Percentiles rank a stretch among this genome's conserved stretches.
Evolutionary conservation across 2,113 vertebrate species (phyloP).

Genomic region (Chlamydotis undulata): DNA sequence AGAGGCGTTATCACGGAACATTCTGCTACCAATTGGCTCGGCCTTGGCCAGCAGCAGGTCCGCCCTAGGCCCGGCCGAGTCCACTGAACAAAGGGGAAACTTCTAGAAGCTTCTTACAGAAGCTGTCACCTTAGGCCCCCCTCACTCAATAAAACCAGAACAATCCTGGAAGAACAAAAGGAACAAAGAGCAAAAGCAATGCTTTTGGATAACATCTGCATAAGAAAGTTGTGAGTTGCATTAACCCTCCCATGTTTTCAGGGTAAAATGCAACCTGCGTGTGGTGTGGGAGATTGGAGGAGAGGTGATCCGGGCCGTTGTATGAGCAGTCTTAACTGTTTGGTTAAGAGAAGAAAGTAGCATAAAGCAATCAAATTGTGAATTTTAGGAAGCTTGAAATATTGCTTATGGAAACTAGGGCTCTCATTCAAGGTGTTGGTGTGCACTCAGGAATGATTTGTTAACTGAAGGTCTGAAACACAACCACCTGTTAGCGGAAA

Average conservation of each 20-base stretch:
- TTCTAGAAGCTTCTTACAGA: too few species aligned
- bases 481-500: neutral
- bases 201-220: neutral
- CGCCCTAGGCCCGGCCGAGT: too few species aligned
- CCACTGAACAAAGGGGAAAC: too few species aligned
- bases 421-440: neutral
- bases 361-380: neutral
- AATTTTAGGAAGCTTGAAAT: neutral
- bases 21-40: too few species aligned
- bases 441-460: neutral
- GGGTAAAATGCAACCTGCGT: neutral
- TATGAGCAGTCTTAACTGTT: neutral
- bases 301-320: neutral
- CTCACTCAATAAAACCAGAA: too few species aligned
- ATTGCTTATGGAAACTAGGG: neutral
- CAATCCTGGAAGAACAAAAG: too few species aligned
- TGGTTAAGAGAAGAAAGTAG: neutral
- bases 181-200: neutral
- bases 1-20: too few species aligned
- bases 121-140: too few species aligned
- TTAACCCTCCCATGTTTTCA: neutral
- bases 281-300: neutral
- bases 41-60: too few species aligned
- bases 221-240: neutral
- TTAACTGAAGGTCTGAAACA: neutral